Conservation (phyloP, 2,113 vertebrate species). For the Sinocyclocheilus anshuiensis region DNA sequence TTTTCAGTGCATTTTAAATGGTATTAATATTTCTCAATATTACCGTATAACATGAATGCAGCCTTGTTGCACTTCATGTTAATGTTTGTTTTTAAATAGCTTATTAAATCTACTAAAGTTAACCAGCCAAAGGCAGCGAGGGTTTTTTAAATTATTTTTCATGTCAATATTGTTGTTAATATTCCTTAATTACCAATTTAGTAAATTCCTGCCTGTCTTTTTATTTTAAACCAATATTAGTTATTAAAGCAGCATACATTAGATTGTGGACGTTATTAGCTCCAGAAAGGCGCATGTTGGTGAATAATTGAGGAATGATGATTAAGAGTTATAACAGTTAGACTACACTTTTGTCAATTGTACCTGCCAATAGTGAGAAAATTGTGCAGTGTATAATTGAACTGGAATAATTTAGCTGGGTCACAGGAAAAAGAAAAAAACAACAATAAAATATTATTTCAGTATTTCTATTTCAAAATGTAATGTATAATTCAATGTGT, state of each 20-base stretch:
- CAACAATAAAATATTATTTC: too few species aligned
- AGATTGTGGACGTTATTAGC: background rate
- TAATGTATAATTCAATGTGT: too few species aligned
- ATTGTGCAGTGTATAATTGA: background rate
- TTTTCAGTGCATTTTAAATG: background rate
- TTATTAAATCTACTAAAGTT: background rate
- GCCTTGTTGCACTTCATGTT: background rate
- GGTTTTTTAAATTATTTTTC: background rate
- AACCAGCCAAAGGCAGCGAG: background rate
- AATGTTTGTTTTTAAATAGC: background rate
- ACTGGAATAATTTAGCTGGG: background rate
- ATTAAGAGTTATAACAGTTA: background rate
- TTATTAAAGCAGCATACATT: slow-evolving; percentile 2
- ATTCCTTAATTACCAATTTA: background rate
- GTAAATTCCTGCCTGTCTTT: background rate
- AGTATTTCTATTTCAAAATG: too few species aligned
- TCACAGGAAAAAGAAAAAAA: too few species aligned
- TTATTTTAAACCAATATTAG: background rate
- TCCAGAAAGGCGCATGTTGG: background rate
- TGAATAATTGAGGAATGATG: background rate
- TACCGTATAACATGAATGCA: background rate
- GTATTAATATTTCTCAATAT: background rate
- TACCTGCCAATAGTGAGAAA: background rate
- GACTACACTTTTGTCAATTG: background rate
- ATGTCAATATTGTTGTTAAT: slow-evolving; percentile 1